Conservation (phyloP, 2,888 invertebrate species). For the Sycophila texana region DNA sequence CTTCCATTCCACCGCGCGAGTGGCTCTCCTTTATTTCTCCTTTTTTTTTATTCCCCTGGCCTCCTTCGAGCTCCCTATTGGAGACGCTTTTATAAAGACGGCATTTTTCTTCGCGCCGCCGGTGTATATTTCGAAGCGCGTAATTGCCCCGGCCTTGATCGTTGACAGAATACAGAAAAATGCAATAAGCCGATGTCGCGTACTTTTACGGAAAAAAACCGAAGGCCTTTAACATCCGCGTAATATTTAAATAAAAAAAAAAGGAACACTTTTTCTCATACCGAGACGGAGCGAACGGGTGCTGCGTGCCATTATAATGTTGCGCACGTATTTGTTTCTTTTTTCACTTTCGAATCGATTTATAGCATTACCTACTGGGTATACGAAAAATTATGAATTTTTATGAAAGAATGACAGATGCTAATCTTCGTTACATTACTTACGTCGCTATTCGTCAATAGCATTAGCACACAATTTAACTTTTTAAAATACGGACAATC, state of each 20-base stretch:
- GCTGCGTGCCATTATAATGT: too few relatives aligned
- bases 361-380: neutral
- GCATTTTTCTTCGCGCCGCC: slow-evolving; percentile 12
- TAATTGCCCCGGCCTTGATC: slow-evolving; percentile 27
- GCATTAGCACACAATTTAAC: slow-evolving; percentile 21
- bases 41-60: neutral
- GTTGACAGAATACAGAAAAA: slow-evolving; percentile 18
- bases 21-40: neutral
- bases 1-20: slow-evolving; percentile 4
- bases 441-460: slow-evolving; percentile 5
- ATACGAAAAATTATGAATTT: neutral
- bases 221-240: slow-evolving; percentile 2
- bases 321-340: neutral
- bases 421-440: slow-evolving; percentile 21
- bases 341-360: neutral
- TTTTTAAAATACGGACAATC: neutral
- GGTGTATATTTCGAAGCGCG: neutral
- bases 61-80: neutral
- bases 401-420: slow-evolving; percentile 4
- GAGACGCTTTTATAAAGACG: neutral
- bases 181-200: neutral
- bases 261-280: neutral
- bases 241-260: neutral
- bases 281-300: neutral
- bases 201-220: slow-evolving; percentile 10